Evolutionary conservation across 2,113 vertebrate species (phyloP).

Genomic region (Misgurnus anguillicaudatus): DNA sequence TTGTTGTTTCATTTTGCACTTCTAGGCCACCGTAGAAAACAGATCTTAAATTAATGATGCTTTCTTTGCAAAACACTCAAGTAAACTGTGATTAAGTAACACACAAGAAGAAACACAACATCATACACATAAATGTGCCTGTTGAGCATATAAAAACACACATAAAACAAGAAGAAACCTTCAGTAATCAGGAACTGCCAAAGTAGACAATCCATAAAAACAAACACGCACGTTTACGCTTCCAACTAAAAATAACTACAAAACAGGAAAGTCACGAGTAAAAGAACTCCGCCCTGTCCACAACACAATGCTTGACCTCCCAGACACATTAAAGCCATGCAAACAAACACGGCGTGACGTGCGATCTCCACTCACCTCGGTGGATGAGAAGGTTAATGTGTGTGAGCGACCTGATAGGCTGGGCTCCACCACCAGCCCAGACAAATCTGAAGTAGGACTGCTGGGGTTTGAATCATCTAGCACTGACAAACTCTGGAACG

Average conservation of each 20-base stretch:
- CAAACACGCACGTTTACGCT: neutral
- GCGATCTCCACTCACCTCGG: conserved; percentile 84
- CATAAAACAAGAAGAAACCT: neutral
- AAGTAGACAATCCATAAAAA: neutral
- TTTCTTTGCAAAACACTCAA: too few species aligned
- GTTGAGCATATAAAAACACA: neutral
- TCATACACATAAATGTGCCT: neutral
- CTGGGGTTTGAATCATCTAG: conserved; percentile 89
- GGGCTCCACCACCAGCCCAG: conserved; percentile 91
- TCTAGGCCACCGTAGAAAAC: too few species aligned
- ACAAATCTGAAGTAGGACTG: conserved; percentile 86
- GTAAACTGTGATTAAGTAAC: too few species aligned
- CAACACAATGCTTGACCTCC: conserved; percentile 25
- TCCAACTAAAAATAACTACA: conserved; percentile 8
- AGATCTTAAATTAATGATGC: too few species aligned
- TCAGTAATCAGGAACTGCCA: neutral
- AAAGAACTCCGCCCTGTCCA: neutral
- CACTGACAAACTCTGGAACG: conserved; percentile 92
- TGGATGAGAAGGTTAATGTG: conserved; percentile 94
- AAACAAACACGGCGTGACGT: neutral
- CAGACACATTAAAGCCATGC: neutral
- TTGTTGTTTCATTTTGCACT: too few species aligned
- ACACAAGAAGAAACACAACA: neutral
- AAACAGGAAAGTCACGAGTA: neutral
- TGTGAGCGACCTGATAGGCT: conserved; percentile 91